Conservation (phyloP, 2,113 vertebrate species). For the Saccopteryx bilineata region DNA sequence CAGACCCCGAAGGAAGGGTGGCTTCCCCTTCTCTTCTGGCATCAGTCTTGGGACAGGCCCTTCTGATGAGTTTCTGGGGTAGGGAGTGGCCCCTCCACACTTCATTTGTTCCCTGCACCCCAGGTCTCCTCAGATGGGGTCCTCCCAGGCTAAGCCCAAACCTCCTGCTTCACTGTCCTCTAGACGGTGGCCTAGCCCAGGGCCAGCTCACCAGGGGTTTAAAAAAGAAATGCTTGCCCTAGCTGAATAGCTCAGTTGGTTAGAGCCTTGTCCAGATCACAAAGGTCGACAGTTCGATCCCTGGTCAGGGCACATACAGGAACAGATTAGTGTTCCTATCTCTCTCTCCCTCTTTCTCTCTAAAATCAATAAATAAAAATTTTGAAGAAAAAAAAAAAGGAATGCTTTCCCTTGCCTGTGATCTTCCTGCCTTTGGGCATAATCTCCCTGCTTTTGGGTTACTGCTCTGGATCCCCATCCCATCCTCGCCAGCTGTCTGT, state of each 20-base stretch:
- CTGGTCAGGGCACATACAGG: too few relatives aligned
- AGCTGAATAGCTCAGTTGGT: too few relatives aligned
- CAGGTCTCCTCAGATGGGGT: neutral
- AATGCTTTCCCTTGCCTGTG: neutral
- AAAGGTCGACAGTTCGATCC: too few relatives aligned
- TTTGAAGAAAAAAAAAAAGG: neutral
- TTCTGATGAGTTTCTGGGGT: neutral
- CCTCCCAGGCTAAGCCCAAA: neutral
- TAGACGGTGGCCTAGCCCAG: neutral
- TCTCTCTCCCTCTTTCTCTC: too few relatives aligned
- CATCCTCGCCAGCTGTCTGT: neutral
- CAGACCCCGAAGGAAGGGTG: neutral
- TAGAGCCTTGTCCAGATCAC: too few relatives aligned
- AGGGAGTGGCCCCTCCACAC: neutral
- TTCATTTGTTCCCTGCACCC: neutral
- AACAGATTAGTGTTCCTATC: too few relatives aligned
- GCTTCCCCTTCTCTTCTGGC: neutral
- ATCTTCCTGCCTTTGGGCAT: neutral
- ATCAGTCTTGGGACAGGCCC: neutral
- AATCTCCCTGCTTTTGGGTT: neutral
- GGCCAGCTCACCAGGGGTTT: neutral
- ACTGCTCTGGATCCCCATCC: neutral
- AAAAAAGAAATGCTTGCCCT: neutral
- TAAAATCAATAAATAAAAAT: too few relatives aligned
- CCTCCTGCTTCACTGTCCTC: neutral